These are phyloP conservation scores for Vombatus ursinus DNA, from an alignment of 2,113 vertebrate genomes.

Conservation along the genomic window DNA sequence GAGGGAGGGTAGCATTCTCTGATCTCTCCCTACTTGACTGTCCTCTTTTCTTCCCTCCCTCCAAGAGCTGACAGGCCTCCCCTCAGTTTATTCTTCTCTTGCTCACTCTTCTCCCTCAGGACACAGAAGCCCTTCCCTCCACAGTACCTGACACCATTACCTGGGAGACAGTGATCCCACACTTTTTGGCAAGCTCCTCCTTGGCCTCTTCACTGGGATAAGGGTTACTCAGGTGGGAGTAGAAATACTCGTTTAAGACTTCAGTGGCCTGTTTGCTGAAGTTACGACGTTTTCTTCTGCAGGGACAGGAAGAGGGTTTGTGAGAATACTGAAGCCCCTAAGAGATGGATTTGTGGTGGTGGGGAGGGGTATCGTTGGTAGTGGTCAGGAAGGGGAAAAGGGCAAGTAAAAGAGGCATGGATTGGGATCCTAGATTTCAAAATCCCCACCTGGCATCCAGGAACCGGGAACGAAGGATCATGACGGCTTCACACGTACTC, in stretches of 20 bases:
- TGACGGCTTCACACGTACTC: constrained; percentile 94
- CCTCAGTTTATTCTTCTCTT: neutral
- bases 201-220: constrained; percentile 95
- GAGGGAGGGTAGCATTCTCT: neutral
- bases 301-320: neutral
- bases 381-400: neutral
- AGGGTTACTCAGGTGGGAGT: constrained; percentile 94
- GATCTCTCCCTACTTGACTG: neutral
- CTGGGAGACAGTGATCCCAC: constrained; percentile 93
- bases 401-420: neutral
- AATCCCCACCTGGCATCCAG: constrained; percentile 88
- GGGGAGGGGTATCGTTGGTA: neutral
- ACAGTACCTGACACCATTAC: constrained; percentile 69
- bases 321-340: constrained; percentile 10
- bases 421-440: neutral
- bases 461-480: constrained; percentile 94
- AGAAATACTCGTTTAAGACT: constrained; percentile 94
- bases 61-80: neutral
- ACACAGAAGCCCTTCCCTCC: neutral
- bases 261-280: constrained; percentile 96
- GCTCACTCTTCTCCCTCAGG: neutral
- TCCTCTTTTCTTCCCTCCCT: neutral
- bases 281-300: constrained; percentile 92
- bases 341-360: neutral
- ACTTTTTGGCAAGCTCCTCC: constrained; percentile 93